Evolutionary conservation across 2,888 invertebrate genomes (phyloP).

Genomic region (Brachynemurus nebulosus): DNA sequence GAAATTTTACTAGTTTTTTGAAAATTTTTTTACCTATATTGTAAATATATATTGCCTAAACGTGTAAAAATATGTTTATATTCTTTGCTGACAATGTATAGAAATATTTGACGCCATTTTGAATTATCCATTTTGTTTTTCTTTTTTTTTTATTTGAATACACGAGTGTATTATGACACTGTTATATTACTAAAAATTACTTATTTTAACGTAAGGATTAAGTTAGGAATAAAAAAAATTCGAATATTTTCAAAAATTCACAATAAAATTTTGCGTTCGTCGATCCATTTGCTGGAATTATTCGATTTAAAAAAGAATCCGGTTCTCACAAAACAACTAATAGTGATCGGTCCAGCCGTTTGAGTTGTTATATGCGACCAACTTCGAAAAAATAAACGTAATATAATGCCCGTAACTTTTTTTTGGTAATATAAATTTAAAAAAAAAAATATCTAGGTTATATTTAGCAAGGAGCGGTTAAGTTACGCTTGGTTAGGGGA

Average conservation of each 20-base stretch:
- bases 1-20: constrained; percentile 2
- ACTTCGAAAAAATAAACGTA: too few relatives aligned
- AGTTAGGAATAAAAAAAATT: background rate
- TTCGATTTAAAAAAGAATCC: too few relatives aligned
- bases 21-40: constrained; percentile 3
- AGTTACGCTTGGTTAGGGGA: too few relatives aligned
- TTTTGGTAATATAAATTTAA: too few relatives aligned
- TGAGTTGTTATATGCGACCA: too few relatives aligned
- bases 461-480: too few relatives aligned
- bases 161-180: constrained; percentile 3
- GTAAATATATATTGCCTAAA: constrained; percentile 6
- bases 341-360: too few relatives aligned
- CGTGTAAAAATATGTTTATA: constrained; percentile 8
- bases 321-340: too few relatives aligned
- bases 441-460: too few relatives aligned
- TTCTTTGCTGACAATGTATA: background rate
- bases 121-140: background rate
- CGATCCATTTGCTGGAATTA: too few relatives aligned
- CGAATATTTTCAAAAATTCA: background rate
- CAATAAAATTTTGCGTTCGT: background rate
- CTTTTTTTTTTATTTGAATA: background rate
- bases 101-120: background rate
- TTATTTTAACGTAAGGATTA: background rate
- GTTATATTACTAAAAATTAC: constrained; percentile 3
- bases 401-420: background rate